Evolutionary conservation across 2,113 vertebrate genomes (phyloP).

Genomic region (Halcyon malimbica): DNA sequence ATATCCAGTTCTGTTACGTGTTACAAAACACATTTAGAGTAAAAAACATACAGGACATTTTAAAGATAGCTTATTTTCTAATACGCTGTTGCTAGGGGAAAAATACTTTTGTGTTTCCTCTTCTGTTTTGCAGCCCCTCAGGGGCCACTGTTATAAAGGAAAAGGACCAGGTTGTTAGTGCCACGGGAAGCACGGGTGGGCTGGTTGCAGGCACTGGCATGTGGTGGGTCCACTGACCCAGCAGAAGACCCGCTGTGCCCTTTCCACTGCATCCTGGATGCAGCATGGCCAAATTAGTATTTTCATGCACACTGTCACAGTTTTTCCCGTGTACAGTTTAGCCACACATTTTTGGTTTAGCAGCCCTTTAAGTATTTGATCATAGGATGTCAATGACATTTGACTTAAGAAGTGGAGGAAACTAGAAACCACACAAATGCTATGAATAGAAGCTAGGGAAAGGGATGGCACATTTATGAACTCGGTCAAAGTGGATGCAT

Average conservation of each 20-base stretch:
- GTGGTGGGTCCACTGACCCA: background rate
- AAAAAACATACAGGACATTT: background rate
- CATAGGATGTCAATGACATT: conserved; percentile 50
- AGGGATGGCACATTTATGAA: conserved; percentile 50
- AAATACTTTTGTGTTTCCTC: background rate
- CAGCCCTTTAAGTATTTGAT: conserved; percentile 50
- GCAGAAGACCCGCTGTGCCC: background rate
- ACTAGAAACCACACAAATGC: conserved; percentile 68
- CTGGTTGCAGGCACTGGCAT: background rate
- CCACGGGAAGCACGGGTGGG: background rate
- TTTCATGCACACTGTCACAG: background rate
- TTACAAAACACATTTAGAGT: background rate
- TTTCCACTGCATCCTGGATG: background rate
- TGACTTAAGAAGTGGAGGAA: conserved; percentile 56
- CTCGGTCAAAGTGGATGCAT: conserved; percentile 66
- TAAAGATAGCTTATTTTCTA: background rate
- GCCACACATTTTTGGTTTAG: background rate
- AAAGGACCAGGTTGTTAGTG: background rate
- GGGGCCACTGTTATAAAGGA: background rate
- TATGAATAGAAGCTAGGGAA: conserved; percentile 72
- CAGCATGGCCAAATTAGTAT: background rate
- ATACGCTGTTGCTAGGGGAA: background rate
- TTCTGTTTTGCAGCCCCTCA: background rate
- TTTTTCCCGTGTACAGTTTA: background rate
- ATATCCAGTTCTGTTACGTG: background rate